These are phyloP conservation scores for Stylophora pistillata DNA, from an alignment of 64 coral and sea anemone species.

Conservation along the genomic window DNA sequence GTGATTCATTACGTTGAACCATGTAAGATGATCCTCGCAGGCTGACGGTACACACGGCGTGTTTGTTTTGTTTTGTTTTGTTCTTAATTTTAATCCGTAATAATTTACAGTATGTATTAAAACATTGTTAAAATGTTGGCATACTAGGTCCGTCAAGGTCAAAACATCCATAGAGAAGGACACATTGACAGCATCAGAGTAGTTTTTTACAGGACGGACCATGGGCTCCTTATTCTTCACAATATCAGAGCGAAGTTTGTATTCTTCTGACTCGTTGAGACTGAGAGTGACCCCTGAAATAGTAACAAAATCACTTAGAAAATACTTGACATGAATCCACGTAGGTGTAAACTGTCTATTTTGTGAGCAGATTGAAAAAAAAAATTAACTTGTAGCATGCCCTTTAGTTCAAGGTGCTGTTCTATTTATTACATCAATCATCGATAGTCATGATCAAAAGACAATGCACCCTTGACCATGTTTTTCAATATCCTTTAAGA, in stretches of 20 bases:
- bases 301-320: background rate
- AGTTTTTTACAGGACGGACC: constrained; percentile 36
- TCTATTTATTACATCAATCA: too few relatives aligned
- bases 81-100: too few relatives aligned
- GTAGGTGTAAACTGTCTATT: background rate
- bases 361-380: background rate
- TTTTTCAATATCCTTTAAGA: too few relatives aligned
- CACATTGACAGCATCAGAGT: background rate
- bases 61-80: too few relatives aligned
- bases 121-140: background rate
- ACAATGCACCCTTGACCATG: too few relatives aligned
- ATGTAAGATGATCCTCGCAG: too few relatives aligned
- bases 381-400: background rate
- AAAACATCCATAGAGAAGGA: constrained; percentile 27
- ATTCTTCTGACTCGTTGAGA: constrained; percentile 1
- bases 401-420: too few relatives aligned
- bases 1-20: too few relatives aligned
- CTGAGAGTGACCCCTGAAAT: background rate
- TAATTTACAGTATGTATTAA: too few relatives aligned
- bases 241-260: constrained; percentile 31
- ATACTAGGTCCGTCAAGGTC: constrained; percentile 18
- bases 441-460: too few relatives aligned
- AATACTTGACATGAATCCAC: background rate
- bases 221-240: constrained; percentile 9
- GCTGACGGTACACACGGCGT: too few relatives aligned